Evolutionary conservation across 2,888 invertebrate species (phyloP), one percentile per base, ranked within the genome.

Genomic region (Busseola fusca): DNA sequence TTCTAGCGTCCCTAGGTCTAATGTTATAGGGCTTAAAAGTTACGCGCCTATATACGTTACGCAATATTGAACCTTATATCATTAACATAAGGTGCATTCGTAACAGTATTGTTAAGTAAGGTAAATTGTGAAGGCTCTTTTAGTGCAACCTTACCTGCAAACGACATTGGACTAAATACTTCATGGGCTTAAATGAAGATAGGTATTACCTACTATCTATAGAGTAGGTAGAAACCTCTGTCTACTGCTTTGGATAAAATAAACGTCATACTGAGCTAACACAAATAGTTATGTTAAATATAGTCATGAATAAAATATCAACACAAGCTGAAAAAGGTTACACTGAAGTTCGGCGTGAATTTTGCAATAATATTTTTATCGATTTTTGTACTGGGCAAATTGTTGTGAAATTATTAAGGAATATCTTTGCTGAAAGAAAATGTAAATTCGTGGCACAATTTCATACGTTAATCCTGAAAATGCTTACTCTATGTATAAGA

Each of bases 381-480:
- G 21, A 60, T 60, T 42, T 42, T 7, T 27, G 7, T 27, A 9
- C 9, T n/a, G 5, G 1, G 14, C 9, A 34, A 65, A 69, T n/a
- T n/a, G 7, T 64, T 65, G 42, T 66, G 21, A 54, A 42, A 66
- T 54, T 16, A 25, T 34, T 54, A 25, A 16, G 52, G 42, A 68
- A 52, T 25, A 21, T 14, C n/a, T 18, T n/a, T 27, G 27, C 27
- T 48, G 50, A 68, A n/a, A 18, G 16, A 27, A 16, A 52, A 27
- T 25, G 7, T 16, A 50, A 50, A 40, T 50, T 40, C 37, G 18
- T 14, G 25, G 21, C 21, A 52, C 4, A 27, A 27, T 50, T 67
- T 63, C 27, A 37, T 50, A 37, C 48, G 10, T 7, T 50, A 37
- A 27, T 21, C 25, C 34, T 27, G 48, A 50, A 48, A 37, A n/a